Evolutionary conservation across 2,888 invertebrate genomes (phyloP).

Genomic region (Troides oblongomaculatus): DNA sequence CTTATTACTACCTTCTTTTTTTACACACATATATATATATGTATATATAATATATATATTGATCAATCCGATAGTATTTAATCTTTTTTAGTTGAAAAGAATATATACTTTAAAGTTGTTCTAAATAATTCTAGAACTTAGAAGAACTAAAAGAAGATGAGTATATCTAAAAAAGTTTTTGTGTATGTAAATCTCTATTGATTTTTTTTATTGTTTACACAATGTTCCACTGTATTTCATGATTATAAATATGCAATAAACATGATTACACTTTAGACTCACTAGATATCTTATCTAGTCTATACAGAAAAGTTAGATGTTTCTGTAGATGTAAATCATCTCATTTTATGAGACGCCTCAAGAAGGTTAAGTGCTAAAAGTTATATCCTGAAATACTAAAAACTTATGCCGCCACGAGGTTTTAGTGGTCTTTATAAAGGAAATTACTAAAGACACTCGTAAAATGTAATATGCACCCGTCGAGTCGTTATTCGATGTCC

Average conservation of each 20-base stretch:
- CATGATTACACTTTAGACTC: neutral
- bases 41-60: too few relatives aligned
- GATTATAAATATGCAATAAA: neutral
- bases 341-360: slow-evolving; percentile 13
- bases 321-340: slow-evolving; percentile 13
- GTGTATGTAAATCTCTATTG: neutral
- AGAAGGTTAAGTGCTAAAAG: slow-evolving; percentile 9
- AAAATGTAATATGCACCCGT: slow-evolving; percentile 4
- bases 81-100: too few relatives aligned
- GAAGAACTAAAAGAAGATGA: too few relatives aligned
- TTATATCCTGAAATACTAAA: slow-evolving; percentile 6
- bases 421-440: slow-evolving; percentile 8
- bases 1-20: too few relatives aligned
- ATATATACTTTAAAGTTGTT: too few relatives aligned
- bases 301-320: neutral
- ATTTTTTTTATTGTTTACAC: neutral
- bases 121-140: too few relatives aligned
- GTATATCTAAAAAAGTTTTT: too few relatives aligned
- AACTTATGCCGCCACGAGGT: slow-evolving; percentile 10
- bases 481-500: slow-evolving; percentile 18
- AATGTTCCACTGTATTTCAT: neutral
- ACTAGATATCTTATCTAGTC: neutral
- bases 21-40: too few relatives aligned
- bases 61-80: too few relatives aligned
- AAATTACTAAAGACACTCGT: slow-evolving; percentile 17